These are phyloP conservation scores for Margaritifera margaritifera DNA, from an alignment of 2,888 invertebrate genomes.

Conservation along the genomic window DNA sequence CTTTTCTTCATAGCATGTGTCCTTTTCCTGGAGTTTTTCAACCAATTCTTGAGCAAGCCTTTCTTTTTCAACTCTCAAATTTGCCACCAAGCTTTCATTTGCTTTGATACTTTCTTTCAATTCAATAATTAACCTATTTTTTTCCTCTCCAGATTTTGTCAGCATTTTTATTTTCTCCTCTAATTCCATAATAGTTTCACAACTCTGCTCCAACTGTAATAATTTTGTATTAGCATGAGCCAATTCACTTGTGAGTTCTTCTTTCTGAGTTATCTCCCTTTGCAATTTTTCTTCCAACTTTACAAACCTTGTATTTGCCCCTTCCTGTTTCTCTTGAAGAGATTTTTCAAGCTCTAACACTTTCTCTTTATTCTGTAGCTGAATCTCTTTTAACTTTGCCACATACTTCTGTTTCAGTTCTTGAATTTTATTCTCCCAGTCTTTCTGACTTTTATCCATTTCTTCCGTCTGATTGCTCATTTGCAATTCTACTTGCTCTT, in stretches of 20 bases:
- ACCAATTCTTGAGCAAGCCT: conserved; percentile 10
- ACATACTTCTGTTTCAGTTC: conserved; percentile 62
- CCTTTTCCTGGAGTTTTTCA: no score
- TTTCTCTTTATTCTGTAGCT: conserved; percentile 36
- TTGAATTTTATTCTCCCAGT: conserved; percentile 49
- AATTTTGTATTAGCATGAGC: conserved; percentile 57
- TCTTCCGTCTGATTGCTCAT: conserved; percentile 32
- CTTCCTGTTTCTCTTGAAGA: conserved; percentile 29
- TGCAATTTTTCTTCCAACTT: conserved; percentile 37
- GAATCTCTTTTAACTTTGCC: conserved; percentile 59
- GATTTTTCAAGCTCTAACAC: conserved; percentile 25
- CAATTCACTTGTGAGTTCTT: conserved; percentile 52
- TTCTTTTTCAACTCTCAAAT: conserved; percentile 9
- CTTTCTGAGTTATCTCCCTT: conserved; percentile 46
- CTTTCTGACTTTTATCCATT: conserved; percentile 37
- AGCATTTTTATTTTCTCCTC: conserved; percentile 39
- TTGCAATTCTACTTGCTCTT: conserved; percentile 27
- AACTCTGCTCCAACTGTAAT: conserved; percentile 54
- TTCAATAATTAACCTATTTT: conserved; percentile 1
- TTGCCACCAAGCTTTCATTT: conserved; percentile 1
- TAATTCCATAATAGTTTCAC: conserved; percentile 52
- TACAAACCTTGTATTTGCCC: conserved; percentile 27
- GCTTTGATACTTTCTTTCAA: conserved; percentile 4
- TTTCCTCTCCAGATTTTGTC: conserved; percentile 9
- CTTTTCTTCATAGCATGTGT: no score